Evolutionary conservation across 1,140 invertebrate genomes (phyloP).

Genomic region (Planococcus citri): DNA sequence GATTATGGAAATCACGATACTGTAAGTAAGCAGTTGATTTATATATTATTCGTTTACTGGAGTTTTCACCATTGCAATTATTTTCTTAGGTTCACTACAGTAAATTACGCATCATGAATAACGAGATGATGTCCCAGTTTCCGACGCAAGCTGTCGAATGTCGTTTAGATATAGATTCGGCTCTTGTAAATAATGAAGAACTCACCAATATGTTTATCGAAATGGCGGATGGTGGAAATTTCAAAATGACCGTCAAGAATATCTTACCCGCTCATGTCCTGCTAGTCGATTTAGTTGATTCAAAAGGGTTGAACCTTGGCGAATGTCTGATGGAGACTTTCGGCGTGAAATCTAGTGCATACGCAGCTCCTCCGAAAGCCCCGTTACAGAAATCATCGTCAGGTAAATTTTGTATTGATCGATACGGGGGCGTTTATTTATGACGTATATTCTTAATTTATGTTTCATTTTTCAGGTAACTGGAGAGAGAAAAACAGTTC

Average conservation of each 20-base stretch:
- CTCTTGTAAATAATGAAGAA: constrained; percentile 32
- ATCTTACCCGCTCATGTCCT: constrained; percentile 36
- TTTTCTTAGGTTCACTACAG: constrained; percentile 34
- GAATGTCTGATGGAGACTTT: neutral
- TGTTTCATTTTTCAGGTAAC: neutral
- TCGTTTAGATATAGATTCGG: constrained; percentile 42
- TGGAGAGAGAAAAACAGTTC: neutral
- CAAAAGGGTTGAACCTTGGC: neutral
- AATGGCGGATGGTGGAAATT: constrained; percentile 36
- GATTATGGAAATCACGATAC: constrained; percentile 65
- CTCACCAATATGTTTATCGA: constrained; percentile 36
- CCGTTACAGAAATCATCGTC: no score
- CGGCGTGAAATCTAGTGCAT: neutral
- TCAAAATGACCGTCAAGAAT: constrained; percentile 43
- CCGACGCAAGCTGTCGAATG: constrained; percentile 64
- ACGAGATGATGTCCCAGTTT: constrained; percentile 46
- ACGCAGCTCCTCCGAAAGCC: neutral
- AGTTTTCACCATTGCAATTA: no score
- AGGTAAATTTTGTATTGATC: no score
- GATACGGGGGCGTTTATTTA: no score
- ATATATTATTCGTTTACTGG: no score
- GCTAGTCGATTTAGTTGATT: constrained; percentile 40
- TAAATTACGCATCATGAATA: constrained; percentile 46
- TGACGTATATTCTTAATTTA: no score
- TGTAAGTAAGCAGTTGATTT: constrained; percentile 25